A percentile compares a stretch with the other conserved stretches of the same genome.
Conservation (phyloP, 2,888 invertebrate genomes). For the Erebia palarica region DNA sequence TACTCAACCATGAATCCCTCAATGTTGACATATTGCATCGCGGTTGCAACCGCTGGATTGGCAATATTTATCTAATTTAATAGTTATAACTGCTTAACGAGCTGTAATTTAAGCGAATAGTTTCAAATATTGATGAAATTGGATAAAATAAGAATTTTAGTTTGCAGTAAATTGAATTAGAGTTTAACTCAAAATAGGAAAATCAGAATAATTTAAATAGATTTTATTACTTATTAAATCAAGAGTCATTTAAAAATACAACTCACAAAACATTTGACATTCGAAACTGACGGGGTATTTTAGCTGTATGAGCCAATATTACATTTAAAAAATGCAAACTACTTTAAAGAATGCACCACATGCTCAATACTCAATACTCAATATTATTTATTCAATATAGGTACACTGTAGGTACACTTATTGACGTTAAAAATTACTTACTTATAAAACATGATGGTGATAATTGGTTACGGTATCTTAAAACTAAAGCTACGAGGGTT, state of each 20-base stretch:
- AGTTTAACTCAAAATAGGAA: neutral
- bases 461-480: no score
- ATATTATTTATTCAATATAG: no score
- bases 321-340: neutral
- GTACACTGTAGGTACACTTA: no score
- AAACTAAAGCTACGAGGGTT: no score
- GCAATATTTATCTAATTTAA: conserved; percentile 17
- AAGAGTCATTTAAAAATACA: neutral
- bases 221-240: no score
- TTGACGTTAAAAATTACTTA: no score
- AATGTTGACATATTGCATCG: conserved; percentile 16
- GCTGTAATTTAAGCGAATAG: neutral
- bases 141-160: neutral
- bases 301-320: neutral
- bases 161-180: no score
- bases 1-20: conserved; percentile 16
- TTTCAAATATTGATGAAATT: neutral
- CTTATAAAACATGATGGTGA: no score
- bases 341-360: neutral
- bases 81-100: neutral
- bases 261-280: neutral
- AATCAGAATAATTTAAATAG: no score
- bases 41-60: conserved; percentile 23
- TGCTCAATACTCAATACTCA: no score
- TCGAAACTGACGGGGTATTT: neutral